A percentile compares a stretch with the other conserved stretches of the same genome.
Conservation (phyloP, 2,797 vertebrate species). For the Poecilia gillii region DNA sequence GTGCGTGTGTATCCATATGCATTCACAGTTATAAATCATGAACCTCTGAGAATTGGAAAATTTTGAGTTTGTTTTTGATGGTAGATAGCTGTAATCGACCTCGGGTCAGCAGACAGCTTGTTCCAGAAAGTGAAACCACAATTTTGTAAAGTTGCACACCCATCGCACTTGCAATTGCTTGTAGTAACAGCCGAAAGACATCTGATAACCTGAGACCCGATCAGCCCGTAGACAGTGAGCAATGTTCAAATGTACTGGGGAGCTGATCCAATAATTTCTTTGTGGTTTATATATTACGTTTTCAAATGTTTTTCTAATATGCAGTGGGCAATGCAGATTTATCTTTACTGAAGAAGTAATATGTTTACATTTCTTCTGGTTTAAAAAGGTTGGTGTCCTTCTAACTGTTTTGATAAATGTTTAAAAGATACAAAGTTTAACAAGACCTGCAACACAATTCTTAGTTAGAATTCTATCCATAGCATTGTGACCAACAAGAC, state of each 20-base stretch:
- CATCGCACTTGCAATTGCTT: background rate
- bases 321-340: background rate
- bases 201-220: background rate
- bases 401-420: background rate
- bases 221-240: background rate
- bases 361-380: background rate
- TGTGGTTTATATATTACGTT: background rate
- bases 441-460: constrained; percentile 59
- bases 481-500: constrained; percentile 51
- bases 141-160: background rate
- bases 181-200: background rate
- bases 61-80: background rate
- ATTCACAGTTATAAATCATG: background rate
- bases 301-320: background rate
- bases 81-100: background rate
- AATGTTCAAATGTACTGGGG: background rate
- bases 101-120: background rate
- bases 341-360: background rate
- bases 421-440: constrained; percentile 17
- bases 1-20: background rate
- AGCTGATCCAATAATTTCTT: background rate
- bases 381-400: background rate
- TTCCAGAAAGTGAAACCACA: background rate
- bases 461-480: constrained; percentile 54
- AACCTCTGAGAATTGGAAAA: background rate